Conservation (phyloP, 2,797 vertebrate species). For the Anas bahamensis region DNA sequence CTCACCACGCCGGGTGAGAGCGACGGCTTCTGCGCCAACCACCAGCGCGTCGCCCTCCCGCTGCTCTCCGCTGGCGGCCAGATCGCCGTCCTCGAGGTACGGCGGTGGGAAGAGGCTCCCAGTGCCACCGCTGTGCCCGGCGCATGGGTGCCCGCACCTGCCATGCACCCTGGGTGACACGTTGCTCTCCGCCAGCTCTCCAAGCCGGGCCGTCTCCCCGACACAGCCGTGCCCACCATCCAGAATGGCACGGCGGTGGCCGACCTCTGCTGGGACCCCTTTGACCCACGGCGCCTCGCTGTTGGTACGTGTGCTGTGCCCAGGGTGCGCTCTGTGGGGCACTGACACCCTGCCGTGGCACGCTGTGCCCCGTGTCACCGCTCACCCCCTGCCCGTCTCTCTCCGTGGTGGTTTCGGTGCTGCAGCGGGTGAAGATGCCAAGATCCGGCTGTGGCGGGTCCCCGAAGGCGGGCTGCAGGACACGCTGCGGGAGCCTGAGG, state of each 20-base stretch:
- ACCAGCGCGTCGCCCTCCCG: conserved; percentile 85
- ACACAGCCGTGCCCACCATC: conserved; percentile 86
- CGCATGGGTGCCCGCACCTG: neutral
- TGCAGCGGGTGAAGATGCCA: conserved; percentile 91
- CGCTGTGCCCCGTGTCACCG: fast-evolving
- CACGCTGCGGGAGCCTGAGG: conserved; percentile 84
- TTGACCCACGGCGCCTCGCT: conserved; percentile 83
- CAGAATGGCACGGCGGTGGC: conserved; percentile 88
- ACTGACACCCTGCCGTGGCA: neutral
- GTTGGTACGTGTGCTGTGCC: conserved; percentile 80
- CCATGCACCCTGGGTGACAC: neutral
- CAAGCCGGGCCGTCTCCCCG: conserved; percentile 87
- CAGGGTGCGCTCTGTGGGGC: fast-evolving
- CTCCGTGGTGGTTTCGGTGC: no score
- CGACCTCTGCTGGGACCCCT: conserved; percentile 94
- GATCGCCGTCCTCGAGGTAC: conserved; percentile 91
- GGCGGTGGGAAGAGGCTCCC: neutral
- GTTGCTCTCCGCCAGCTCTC: conserved; percentile 78
- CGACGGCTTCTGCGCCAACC: conserved; percentile 91
- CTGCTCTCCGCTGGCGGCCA: conserved; percentile 91
- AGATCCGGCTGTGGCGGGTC: conserved; percentile 92
- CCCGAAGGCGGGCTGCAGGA: conserved; percentile 85
- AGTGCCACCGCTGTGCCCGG: neutral
- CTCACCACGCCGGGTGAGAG: conserved; percentile 94
- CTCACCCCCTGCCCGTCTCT: neutral